Evolutionary conservation across 2,113 vertebrate genomes (phyloP).

Genomic region (Percopsis transmontana): DNA sequence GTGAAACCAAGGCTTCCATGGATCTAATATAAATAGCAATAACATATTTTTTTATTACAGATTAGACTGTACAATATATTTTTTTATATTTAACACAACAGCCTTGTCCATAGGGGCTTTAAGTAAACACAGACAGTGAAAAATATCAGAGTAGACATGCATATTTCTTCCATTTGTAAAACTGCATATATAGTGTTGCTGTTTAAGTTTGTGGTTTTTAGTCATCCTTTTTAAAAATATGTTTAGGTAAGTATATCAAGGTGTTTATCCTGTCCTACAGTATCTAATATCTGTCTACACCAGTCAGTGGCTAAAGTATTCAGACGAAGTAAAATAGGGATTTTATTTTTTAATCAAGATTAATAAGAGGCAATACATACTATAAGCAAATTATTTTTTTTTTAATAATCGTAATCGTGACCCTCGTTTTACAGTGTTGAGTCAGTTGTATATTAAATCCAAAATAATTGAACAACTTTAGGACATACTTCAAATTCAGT

Average conservation of each 20-base stretch:
- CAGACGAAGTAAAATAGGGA: not conserved
- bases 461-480: not conserved
- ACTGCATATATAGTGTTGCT: conserved; percentile 81
- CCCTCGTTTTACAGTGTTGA: too few relatives aligned
- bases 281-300: conserved; percentile 13
- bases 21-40: too few relatives aligned
- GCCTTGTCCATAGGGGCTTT: not conserved
- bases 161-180: conserved; percentile 83
- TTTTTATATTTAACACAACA: too few relatives aligned
- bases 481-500: not conserved
- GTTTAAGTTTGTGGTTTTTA: conserved; percentile 57
- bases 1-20: too few relatives aligned
- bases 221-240: conserved; percentile 21
- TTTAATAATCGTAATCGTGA: too few relatives aligned
- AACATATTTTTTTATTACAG: too few relatives aligned
- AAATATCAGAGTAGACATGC: conserved; percentile 89
- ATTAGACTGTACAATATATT: too few relatives aligned
- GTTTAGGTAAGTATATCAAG: conserved; percentile 40
- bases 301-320: conserved; percentile 44
- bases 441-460: not conserved
- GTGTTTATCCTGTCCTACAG: conserved; percentile 15
- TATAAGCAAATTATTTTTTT: too few relatives aligned
- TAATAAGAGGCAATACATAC: not conserved
- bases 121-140: conserved; percentile 86
- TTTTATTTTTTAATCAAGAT: conserved; percentile 8